Conservation (phyloP, 2,888 invertebrate species). For the Euspilapteryx auroguttella region DNA sequence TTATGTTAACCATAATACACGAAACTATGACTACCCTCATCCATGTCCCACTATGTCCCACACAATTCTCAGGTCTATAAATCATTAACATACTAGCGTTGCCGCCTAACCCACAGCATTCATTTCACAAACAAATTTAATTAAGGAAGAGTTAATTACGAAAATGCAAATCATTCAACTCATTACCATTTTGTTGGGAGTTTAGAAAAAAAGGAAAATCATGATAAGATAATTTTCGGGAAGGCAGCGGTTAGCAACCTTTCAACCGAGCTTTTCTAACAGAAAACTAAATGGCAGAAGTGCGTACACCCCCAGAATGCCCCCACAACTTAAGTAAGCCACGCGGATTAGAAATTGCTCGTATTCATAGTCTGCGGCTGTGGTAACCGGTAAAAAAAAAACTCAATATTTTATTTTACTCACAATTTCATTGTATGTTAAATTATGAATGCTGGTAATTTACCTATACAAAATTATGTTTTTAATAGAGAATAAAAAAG, state of each 20-base stretch:
- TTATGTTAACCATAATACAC: no score
- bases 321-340: constrained; percentile 50
- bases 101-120: no score
- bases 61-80: no score
- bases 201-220: background rate
- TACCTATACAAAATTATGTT: no score
- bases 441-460: no score
- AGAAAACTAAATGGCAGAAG: constrained; percentile 42
- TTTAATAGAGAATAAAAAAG: no score
- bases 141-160: background rate
- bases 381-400: no score
- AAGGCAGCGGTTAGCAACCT: constrained; percentile 2
- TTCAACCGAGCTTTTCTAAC: constrained; percentile 17
- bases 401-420: no score
- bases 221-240: background rate
- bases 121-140: background rate
- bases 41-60: no score
- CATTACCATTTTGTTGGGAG: constrained; percentile 4
- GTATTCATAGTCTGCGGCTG: constrained; percentile 42
- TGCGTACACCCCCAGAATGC: constrained; percentile 42
- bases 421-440: no score
- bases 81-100: no score
- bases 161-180: constrained; percentile 2
- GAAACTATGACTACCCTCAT: no score
- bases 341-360: constrained; percentile 39